These are phyloP conservation scores for Heterodera schachtii DNA, from an alignment of 1,140 invertebrate species.

Conservation along the genomic window DNA sequence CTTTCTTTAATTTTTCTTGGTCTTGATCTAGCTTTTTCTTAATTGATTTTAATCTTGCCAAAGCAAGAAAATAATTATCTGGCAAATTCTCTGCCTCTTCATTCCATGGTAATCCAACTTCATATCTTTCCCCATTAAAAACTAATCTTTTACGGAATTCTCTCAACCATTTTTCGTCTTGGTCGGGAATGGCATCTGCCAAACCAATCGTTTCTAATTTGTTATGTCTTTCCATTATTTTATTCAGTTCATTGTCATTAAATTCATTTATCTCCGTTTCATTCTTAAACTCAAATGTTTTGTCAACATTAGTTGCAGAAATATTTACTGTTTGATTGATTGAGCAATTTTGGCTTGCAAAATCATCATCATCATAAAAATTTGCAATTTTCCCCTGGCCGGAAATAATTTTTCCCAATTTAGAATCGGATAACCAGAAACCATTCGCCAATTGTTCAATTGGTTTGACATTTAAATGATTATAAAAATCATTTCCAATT, in stretches of 20 bases:
- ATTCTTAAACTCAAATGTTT: neutral
- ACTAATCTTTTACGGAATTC: neutral
- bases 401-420: constrained; percentile 8
- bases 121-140: no score
- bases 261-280: no score
- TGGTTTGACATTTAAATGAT: neutral
- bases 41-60: neutral
- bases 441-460: constrained; percentile 11
- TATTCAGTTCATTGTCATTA: neutral
- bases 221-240: neutral
- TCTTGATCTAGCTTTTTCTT: neutral
- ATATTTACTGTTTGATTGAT: no score
- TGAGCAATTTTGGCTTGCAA: no score
- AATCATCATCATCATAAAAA: no score
- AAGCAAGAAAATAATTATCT: no score
- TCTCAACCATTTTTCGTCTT: neutral
- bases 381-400: neutral
- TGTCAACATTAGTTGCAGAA: neutral
- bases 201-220: constrained; percentile 9
- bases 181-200: neutral
- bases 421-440: neutral
- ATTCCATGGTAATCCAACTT: no score
- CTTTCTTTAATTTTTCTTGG: neutral
- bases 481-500: constrained; percentile 4
- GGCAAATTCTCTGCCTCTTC: no score